phyloP scores from a whole-genome alignment of 1,140 invertebrate species.

The Apis laboriosa region DNA sequence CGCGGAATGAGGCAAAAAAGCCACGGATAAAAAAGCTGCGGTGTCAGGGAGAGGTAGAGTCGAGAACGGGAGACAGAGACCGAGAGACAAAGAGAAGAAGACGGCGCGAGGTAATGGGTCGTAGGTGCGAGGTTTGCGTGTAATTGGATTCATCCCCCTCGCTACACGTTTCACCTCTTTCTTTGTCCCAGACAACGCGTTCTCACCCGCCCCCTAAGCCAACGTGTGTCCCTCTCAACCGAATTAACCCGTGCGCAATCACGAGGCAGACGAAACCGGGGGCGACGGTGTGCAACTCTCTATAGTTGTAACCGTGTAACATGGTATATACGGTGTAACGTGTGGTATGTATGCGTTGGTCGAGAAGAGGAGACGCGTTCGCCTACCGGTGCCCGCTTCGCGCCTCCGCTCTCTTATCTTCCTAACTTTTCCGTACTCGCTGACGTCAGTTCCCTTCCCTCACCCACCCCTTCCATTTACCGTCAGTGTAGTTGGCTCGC shows the following conservation, averaged over 20 bases:
- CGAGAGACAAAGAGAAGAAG: slow-evolving; percentile 34
- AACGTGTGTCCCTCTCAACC: slow-evolving; percentile 29
- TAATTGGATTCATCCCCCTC: slow-evolving; percentile 77
- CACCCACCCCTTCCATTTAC: background rate
- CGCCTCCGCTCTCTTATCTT: slow-evolving; percentile 68
- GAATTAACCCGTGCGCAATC: slow-evolving; percentile 53
- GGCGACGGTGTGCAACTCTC: background rate
- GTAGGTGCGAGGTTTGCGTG: slow-evolving; percentile 75
- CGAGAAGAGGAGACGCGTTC: slow-evolving; percentile 7
- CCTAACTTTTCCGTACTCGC: slow-evolving; percentile 69
- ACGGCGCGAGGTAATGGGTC: slow-evolving; percentile 72
- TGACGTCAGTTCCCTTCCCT: slow-evolving; percentile 55
- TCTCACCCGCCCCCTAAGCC: background rate
- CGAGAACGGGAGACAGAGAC: slow-evolving; percentile 19
- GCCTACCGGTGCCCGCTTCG: slow-evolving; percentile 33
- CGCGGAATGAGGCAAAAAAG: slow-evolving; percentile 21
- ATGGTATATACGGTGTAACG: background rate
- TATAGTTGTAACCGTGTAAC: background rate
- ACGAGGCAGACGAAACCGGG: slow-evolving; percentile 58
- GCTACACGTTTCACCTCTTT: slow-evolving; percentile 51
- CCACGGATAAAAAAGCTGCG: slow-evolving; percentile 7
- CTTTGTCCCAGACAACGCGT: slow-evolving; percentile 33
- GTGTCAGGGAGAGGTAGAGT: background rate
- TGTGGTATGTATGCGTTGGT: background rate
- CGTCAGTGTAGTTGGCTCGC: slow-evolving; percentile 25